phyloP scores from a whole-genome alignment of 2,113 vertebrate genomes.

The Sylvietta virens region DNA sequence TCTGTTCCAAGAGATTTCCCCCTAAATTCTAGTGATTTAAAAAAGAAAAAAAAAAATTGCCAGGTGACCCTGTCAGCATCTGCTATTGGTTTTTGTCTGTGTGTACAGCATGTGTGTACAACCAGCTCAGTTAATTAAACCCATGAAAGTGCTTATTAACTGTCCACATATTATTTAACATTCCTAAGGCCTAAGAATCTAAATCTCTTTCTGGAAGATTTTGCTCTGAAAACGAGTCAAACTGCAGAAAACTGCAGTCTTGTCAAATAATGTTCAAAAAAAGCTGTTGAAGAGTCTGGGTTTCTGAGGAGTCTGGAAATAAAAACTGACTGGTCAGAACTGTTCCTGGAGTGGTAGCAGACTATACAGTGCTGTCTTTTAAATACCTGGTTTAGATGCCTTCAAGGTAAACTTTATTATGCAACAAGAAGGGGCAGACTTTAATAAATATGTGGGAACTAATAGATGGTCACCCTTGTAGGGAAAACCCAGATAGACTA shows the following conservation, averaged over 20 bases:
- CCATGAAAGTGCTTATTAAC: neutral
- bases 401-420: neutral
- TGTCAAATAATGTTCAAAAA: neutral
- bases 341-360: neutral
- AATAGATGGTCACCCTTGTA: neutral
- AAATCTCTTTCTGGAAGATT: neutral
- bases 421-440: neutral
- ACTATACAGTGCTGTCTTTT: neutral
- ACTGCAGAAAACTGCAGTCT: neutral
- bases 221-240: neutral
- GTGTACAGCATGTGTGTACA: neutral
- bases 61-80: neutral
- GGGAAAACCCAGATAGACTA: neutral
- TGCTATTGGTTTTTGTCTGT: neutral
- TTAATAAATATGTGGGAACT: neutral
- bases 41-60: neutral
- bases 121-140: neutral
- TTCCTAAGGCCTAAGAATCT: neutral
- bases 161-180: neutral
- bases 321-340: neutral
- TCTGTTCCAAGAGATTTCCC: neutral
- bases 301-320: neutral
- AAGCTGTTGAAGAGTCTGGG: neutral
- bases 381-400: neutral
- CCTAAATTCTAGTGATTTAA: neutral